Evolutionary conservation across 1,140 invertebrate species (phyloP), one percentile per base, ranked within the genome.

Genomic region (Brachionus koreanus): DNA sequence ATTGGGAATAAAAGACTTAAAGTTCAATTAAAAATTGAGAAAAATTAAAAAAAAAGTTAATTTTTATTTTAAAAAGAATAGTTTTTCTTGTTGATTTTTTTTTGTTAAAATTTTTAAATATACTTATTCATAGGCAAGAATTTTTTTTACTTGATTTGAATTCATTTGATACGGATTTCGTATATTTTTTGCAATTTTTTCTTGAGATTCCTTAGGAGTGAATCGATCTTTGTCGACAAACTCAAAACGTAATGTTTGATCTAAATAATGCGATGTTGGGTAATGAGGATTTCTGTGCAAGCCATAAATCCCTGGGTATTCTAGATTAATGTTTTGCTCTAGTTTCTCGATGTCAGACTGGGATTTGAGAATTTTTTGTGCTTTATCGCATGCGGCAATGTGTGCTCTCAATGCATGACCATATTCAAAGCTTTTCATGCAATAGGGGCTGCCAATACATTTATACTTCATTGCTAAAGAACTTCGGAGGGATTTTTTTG

Each of bases 1-100:
- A 95, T 98, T 89, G 95, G 95, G 87, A 96, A 94, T 88, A 98
- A 98, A 89, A 92, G 95, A 87, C 92, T 98, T 84, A 98, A 98
- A 92, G 96, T 98, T 87, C 95, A 98, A 90, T 91, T 97, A 87
- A 98, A 98, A 91, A 92, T 9, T 19, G 49, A 57, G 7, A 57
- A 57, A 57, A 19, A 57, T 23, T 16, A 57, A 19, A 23, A 57
- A 57, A 19, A 23, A 57, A 13, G 23, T 23, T 63, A 9, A 23
- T 61, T 61, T 29, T 61, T 61, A 29, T 65, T 65, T 65, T 35
- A 37, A 29, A 29, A 29, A 12, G 42, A 72, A 72, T 42, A 33
- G 23, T 35, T 69, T 10, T 39, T 74, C 46, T 46, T 74, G 19
- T 19, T 46, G 43, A 29, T 74, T 46, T n/a, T 46, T 25, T 25